Evolutionary conservation across 2,797 vertebrate genomes (phyloP).

Genomic region (Dendrocincla tyrannina): DNA sequence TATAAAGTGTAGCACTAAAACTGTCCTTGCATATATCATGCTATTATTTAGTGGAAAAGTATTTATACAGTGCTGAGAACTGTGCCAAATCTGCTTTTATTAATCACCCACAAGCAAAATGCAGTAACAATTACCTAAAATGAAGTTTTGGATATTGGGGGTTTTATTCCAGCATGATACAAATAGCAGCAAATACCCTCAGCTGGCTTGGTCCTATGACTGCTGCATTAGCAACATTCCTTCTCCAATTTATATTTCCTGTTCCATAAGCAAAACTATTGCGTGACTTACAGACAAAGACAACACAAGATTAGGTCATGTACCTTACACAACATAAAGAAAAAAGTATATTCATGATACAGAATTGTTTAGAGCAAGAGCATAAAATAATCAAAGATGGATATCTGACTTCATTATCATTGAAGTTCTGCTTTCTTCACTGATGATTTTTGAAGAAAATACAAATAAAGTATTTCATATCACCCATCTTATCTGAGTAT

Average conservation of each 20-base stretch:
- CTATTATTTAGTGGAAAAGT: conserved; percentile 25
- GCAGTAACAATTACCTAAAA: conserved; percentile 28
- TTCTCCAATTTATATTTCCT: neutral
- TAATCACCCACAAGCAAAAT: neutral
- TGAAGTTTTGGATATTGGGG: neutral
- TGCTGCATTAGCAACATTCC: neutral
- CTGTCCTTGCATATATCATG: neutral
- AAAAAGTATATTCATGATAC: neutral
- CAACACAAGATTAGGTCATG: neutral
- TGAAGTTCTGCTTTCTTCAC: neutral
- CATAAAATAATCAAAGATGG: neutral
- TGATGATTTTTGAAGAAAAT: neutral
- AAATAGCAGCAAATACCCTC: neutral
- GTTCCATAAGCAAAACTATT: neutral
- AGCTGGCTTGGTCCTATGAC: neutral
- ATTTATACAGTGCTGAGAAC: conserved; percentile 27
- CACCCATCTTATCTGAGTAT: neutral
- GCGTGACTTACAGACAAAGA: neutral
- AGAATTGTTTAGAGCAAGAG: neutral
- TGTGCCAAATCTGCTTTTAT: neutral
- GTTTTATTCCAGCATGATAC: conserved; percentile 21
- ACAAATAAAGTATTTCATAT: neutral
- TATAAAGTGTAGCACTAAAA: neutral
- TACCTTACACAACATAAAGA: neutral
- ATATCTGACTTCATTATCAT: neutral